These are phyloP conservation scores for Periophthalmus modestus DNA, from an alignment of 2,113 vertebrate species.

Conservation along the genomic window DNA sequence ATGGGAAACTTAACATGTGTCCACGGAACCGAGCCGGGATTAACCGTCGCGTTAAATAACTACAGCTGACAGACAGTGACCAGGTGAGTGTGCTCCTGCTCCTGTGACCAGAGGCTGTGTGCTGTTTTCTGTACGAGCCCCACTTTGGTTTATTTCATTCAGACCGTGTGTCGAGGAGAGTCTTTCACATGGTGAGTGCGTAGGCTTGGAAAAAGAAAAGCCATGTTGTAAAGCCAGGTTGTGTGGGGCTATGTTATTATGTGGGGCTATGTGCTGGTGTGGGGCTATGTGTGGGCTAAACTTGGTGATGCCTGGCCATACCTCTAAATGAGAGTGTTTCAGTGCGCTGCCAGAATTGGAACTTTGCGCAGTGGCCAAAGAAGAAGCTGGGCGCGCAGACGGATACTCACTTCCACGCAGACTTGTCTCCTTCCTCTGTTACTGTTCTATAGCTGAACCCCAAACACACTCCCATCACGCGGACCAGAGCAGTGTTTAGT, in stretches of 20 bases:
- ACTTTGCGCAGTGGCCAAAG: slow-evolving; percentile 76
- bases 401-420: slow-evolving; percentile 6
- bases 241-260: background rate
- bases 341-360: slow-evolving; percentile 59
- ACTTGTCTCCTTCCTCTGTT: slow-evolving; percentile 23
- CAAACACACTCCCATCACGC: background rate
- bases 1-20: slow-evolving; percentile 82
- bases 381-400: slow-evolving; percentile 24
- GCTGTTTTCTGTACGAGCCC: slow-evolving; percentile 27
- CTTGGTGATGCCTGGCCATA: background rate
- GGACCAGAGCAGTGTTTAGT: slow-evolving; percentile 32
- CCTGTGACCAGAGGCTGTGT: background rate
- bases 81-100: slow-evolving; percentile 67
- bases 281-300: background rate
- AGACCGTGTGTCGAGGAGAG: background rate
- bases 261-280: background rate
- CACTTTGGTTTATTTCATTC: slow-evolving; percentile 4
- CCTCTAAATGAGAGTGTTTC: slow-evolving; percentile 28
- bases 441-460: background rate
- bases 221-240: background rate
- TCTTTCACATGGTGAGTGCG: background rate
- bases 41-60: slow-evolving; percentile 77
- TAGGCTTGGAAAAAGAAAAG: background rate
- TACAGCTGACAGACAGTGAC: slow-evolving; percentile 81
- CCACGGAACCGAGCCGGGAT: slow-evolving; percentile 77